Evolutionary conservation across 2,888 invertebrate genomes (phyloP), one percentile per base, ranked within the genome.

Genomic region (Amiota communis): DNA sequence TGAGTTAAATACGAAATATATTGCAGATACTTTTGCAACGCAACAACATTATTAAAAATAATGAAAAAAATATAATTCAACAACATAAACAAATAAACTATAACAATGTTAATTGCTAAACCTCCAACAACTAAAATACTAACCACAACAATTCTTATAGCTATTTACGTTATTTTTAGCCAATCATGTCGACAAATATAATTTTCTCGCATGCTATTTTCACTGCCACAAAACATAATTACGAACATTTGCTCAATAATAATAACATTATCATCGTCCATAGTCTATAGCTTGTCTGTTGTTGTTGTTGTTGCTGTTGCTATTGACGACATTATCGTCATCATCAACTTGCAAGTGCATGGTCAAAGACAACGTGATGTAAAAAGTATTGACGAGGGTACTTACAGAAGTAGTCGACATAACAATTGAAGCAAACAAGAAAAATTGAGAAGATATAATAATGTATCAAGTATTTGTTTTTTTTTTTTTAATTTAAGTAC

Each of bases 151-250:
- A 65, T 65, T 65, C 11, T 20, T 36, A 17, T 36, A 13, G 48
- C 64, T 48, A 48, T 65, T 64, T 23, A 48, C 47, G 64, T 65
- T 48, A 23, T 65, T 65, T 36, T 65, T 65, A 13, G 17, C n/a
- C 47, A 36, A 64, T 65, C 64, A 65, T 65, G 15, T 65, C n/a
- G 47, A 48, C 47, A 65, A 65, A 65, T 65, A 65, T 65, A 65
- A 65, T 48, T 65, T 65, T 65, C 64, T 48, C 48, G 17, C 48
- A 65, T 65, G 64, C 64, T 17, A 65, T 63, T 23, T 51, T 51
- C 53, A 36, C 36, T 51, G 12, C 53, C 13, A 46, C n/a, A 36
- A 36, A 6, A 36, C 36, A 36, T 36, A 36, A 36, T 36, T 36
- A 36, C 6, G 36, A 36, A 36, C 36, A 6, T 36, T 36, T 36